Evolutionary conservation across 2,113 vertebrate genomes (phyloP).

Genomic region (Plectropomus leopardus): DNA sequence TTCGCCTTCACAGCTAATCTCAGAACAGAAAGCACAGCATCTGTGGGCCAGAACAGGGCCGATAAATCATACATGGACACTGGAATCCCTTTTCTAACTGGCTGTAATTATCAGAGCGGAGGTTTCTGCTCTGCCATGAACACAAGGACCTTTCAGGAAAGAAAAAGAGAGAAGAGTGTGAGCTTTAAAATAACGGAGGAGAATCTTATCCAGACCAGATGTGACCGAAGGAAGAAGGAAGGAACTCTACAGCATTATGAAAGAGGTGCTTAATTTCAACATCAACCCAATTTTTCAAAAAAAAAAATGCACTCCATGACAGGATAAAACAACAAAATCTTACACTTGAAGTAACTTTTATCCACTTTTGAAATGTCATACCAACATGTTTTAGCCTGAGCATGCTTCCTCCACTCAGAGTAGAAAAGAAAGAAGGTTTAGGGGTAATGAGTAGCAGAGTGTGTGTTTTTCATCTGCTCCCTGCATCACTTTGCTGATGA

Average conservation of each 20-base stretch:
- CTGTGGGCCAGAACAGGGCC: neutral
- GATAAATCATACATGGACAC: neutral
- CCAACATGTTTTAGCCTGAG: neutral
- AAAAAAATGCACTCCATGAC: neutral
- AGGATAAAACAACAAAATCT: neutral
- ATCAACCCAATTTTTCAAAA: neutral
- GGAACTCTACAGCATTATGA: neutral
- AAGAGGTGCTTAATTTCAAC: neutral
- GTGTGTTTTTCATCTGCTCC: neutral
- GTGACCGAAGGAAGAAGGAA: slow-evolving; percentile 16
- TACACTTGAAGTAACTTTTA: neutral
- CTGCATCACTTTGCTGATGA: neutral
- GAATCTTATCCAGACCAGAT: slow-evolving; percentile 46
- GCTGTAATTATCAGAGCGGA: neutral
- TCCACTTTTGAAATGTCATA: neutral
- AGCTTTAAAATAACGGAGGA: slow-evolving; percentile 10
- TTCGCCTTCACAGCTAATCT: neutral
- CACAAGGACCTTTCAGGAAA: slow-evolving; percentile 11
- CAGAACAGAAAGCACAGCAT: neutral
- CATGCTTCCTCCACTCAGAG: neutral
- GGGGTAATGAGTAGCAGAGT: neutral
- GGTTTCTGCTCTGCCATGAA: neutral
- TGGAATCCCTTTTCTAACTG: neutral
- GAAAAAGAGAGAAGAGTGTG: neutral
- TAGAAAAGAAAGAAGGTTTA: neutral